Percentiles rank a stretch among this genome's conserved stretches.
These are phyloP conservation scores for Stercorarius parasiticus DNA, from an alignment of 2,113 vertebrate genomes.

Conservation along the genomic window DNA sequence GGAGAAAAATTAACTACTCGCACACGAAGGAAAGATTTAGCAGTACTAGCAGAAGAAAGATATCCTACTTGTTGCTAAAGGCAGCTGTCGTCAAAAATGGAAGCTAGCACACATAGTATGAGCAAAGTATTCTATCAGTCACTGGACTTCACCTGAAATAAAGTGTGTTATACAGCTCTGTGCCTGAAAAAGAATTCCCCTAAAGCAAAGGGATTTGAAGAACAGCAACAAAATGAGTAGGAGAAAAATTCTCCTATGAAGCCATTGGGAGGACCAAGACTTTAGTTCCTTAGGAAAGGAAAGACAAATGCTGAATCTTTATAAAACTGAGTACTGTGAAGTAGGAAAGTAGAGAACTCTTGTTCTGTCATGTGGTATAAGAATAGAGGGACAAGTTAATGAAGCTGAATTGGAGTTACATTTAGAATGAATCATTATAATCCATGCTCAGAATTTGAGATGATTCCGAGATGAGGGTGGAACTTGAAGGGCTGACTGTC, in stretches of 20 bases:
- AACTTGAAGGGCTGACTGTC: not conserved
- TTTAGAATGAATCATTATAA: not conserved
- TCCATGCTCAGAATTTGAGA: not conserved
- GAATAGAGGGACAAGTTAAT: not conserved
- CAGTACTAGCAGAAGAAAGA: not conserved
- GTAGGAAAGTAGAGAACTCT: not conserved
- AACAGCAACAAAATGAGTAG: not conserved
- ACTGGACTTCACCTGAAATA: not conserved
- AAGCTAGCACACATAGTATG: not conserved
- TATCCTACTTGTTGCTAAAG: not conserved
- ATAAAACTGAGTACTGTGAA: not conserved
- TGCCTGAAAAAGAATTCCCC: not conserved
- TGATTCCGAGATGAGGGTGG: not conserved
- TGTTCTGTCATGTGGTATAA: not conserved
- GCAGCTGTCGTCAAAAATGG: not conserved
- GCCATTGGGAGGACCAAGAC: not conserved
- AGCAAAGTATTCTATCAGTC: not conserved
- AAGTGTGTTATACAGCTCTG: not conserved
- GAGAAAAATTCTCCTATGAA: not conserved
- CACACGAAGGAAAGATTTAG: not conserved
- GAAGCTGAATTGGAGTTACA: not conserved
- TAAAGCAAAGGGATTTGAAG: not conserved
- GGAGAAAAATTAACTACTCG: not conserved
- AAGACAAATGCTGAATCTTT: not conserved
- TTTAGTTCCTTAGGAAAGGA: not conserved